phyloP scores from a whole-genome alignment of 2,797 vertebrate species.

The Rhabdophis nuchalis region DNA sequence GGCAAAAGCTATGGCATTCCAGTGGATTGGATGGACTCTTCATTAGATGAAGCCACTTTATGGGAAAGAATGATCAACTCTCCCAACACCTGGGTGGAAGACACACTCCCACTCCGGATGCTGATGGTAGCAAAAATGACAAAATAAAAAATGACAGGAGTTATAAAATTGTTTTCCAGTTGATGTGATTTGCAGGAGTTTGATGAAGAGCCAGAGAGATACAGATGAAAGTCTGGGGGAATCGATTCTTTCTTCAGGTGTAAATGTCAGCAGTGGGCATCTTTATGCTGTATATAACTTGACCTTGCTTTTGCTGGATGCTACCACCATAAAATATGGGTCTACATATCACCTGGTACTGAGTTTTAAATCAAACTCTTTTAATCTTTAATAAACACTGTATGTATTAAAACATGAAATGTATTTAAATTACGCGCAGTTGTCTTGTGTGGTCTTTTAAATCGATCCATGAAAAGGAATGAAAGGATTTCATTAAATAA shows the following conservation, averaged over 20 bases:
- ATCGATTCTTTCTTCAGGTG: neutral
- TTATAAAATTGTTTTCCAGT: constrained; percentile 4
- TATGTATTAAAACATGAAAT: constrained; percentile 5
- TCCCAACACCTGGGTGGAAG: constrained; percentile 86
- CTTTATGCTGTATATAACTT: neutral
- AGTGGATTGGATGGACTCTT: constrained; percentile 95
- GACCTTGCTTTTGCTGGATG: neutral
- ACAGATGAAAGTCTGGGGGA: neutral
- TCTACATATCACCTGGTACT: constrained; percentile 10
- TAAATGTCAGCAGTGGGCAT: neutral
- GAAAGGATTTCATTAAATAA: constrained; percentile 10
- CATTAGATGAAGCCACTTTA: constrained; percentile 76
- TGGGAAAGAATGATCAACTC: constrained; percentile 87
- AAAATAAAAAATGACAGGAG: constrained; percentile 60
- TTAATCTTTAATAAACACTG: constrained; percentile 15
- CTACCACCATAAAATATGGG: constrained; percentile 13
- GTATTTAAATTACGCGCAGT: constrained; percentile 3
- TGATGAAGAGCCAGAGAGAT: constrained; percentile 6
- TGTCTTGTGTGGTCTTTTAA: neutral
- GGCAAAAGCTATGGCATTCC: constrained; percentile 86
- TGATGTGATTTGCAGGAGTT: neutral
- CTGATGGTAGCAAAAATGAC: constrained; percentile 79
- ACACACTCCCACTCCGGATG: constrained; percentile 84
- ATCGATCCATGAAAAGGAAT: neutral
- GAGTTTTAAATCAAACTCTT: constrained; percentile 1